A percentile compares a stretch with the other conserved stretches of the same genome.
phyloP scores from a whole-genome alignment of 2,888 invertebrate species.

The Empis stercorea region DNA sequence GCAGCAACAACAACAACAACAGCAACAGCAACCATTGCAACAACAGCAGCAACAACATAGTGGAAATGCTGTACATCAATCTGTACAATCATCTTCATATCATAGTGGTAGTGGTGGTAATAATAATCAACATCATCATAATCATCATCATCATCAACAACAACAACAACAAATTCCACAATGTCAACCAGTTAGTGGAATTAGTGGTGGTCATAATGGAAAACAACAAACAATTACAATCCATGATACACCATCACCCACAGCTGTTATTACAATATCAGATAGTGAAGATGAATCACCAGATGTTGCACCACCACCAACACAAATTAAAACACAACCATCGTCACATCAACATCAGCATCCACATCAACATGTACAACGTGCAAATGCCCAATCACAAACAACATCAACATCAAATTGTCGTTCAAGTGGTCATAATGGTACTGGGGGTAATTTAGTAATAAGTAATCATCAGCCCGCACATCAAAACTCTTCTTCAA shows the following conservation, averaged over 20 bases:
- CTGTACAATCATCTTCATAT: constrained; percentile 5
- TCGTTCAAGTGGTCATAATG: constrained; percentile 16
- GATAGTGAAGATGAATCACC: constrained; percentile 84
- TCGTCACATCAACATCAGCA: background rate
- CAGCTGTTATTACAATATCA: constrained; percentile 89
- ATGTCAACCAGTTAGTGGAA: background rate
- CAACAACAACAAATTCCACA: constrained; percentile 15
- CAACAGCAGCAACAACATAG: constrained; percentile 13
- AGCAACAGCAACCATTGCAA: constrained; percentile 16
- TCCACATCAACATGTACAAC: constrained; percentile 16
- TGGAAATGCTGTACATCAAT: background rate
- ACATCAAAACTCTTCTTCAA: constrained; percentile 16
- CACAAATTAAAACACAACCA: constrained; percentile 17
- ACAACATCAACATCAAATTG: constrained; percentile 28
- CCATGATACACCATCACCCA: constrained; percentile 88
- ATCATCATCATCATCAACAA: background rate
- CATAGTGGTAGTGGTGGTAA: constrained; percentile 11
- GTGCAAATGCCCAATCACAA: constrained; percentile 33
- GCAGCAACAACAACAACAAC: constrained; percentile 15
- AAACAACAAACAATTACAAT: constrained; percentile 78
- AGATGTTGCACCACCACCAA: constrained; percentile 23
- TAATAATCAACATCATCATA: background rate
- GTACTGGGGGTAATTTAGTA: constrained; percentile 9
- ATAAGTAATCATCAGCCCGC: constrained; percentile 20
- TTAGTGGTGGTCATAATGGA: constrained; percentile 16